Evolutionary conservation across 2,113 vertebrate species (phyloP).

Genomic region (Salvelinus fontinalis): DNA sequence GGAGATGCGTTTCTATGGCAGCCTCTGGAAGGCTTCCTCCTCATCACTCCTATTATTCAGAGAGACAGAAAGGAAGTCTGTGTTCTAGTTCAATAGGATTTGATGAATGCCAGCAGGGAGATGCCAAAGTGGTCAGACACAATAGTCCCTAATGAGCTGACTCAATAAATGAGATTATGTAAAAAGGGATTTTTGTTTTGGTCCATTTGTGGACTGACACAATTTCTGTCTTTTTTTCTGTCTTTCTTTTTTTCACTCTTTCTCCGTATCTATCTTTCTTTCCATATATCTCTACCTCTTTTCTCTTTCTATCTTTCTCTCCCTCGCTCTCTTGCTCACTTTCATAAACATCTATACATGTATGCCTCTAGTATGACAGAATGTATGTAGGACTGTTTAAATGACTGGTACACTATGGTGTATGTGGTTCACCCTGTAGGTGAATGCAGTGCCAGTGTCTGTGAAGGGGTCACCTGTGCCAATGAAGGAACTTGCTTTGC

Average conservation of each 20-base stretch:
- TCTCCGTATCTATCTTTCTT: no score
- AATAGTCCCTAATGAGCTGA: not conserved
- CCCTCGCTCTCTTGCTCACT: not conserved
- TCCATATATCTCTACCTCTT: no score
- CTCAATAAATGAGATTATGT: not conserved
- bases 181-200: not conserved
- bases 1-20: not conserved
- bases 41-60: not conserved
- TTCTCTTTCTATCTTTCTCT: not conserved
- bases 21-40: constrained; percentile 1
- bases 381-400: no score
- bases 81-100: not conserved
- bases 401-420: not conserved
- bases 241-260: no score
- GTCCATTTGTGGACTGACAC: not conserved
- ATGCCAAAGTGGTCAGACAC: not conserved
- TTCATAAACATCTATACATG: not conserved
- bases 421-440: constrained; percentile 52
- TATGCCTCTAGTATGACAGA: not conserved
- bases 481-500: constrained; percentile 78
- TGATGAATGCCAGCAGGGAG: not conserved
- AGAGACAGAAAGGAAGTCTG: constrained; percentile 4
- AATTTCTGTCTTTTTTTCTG: not conserved
- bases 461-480: constrained; percentile 73
- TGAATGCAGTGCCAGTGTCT: constrained; percentile 79